phyloP scores from a whole-genome alignment of 2,113 vertebrate genomes.

The Lucifuga dentata region DNA sequence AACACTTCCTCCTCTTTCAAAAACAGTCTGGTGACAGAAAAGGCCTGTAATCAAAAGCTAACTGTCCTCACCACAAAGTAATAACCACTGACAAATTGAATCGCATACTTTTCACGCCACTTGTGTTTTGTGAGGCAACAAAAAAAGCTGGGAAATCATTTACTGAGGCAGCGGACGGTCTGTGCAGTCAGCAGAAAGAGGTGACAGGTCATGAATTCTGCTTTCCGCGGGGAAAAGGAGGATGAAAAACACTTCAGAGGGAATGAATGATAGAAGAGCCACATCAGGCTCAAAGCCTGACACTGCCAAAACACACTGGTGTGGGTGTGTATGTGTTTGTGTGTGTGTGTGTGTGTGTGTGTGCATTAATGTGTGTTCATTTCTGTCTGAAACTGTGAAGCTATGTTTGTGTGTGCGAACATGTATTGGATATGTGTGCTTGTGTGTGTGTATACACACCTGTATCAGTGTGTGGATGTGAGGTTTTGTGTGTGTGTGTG shows the following conservation, averaged over 20 bases:
- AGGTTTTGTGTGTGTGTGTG: neutral
- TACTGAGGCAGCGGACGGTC: slow-evolving; percentile 51
- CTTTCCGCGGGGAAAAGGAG: slow-evolving; percentile 44
- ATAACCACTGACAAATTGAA: slow-evolving; percentile 68
- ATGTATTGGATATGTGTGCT: neutral
- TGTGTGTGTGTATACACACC: no score
- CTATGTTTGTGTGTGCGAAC: neutral
- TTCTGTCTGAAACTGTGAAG: neutral
- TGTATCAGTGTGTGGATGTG: neutral
- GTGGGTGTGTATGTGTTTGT: slow-evolving; percentile 23
- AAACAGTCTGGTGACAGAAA: slow-evolving; percentile 37
- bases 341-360: slow-evolving; percentile 13
- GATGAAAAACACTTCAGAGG: slow-evolving; percentile 67
- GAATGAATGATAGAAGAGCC: slow-evolving; percentile 68
- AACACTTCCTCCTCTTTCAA: slow-evolving; percentile 29
- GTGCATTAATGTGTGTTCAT: neutral
- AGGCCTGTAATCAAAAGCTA: slow-evolving; percentile 51
- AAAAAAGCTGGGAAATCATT: slow-evolving; percentile 63
- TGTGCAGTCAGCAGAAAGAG: slow-evolving; percentile 73
- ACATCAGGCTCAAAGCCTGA: slow-evolving; percentile 45
- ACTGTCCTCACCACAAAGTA: slow-evolving; percentile 43
- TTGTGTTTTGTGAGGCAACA: slow-evolving; percentile 69
- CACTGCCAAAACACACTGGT: slow-evolving; percentile 36
- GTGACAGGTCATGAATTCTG: slow-evolving; percentile 78
- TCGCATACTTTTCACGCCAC: slow-evolving; percentile 64